Conservation (phyloP, 2,113 vertebrate species). For the Microtus richardsoni region DNA sequence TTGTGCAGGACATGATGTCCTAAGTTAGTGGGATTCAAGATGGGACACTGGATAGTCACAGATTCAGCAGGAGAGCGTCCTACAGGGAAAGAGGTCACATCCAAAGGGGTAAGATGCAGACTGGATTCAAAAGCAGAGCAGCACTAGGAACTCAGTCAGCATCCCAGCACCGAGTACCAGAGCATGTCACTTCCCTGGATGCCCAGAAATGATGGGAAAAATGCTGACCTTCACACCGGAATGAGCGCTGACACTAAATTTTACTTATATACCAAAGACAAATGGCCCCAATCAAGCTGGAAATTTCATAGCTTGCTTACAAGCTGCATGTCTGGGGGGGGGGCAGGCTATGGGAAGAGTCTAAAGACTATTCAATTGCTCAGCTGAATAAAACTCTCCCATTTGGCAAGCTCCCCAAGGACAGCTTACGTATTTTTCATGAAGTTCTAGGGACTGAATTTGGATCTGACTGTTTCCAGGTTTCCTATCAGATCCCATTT, state of each 20-base stretch:
- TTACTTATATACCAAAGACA: constrained; percentile 46
- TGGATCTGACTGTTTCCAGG: background rate
- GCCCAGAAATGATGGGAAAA: background rate
- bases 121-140: constrained; percentile 5
- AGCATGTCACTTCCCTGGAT: background rate
- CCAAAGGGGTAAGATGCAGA: background rate
- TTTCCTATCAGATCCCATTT: background rate
- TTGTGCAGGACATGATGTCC: background rate
- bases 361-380: background rate
- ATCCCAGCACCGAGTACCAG: background rate
- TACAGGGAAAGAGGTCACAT: background rate
- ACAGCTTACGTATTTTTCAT: background rate
- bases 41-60: background rate
- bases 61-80: background rate
- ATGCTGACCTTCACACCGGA: background rate
- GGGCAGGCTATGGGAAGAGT: background rate
- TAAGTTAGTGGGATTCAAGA: background rate
- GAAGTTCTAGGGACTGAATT: background rate
- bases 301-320: constrained; percentile 19
- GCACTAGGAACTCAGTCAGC: constrained; percentile 4
- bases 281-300: background rate
- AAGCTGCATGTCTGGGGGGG: background rate
- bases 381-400: background rate
- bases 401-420: background rate
- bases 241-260: background rate